Base-by-base conservation (phyloP, 2,888 invertebrate genomes). In the Penaeus monodon region DNA sequence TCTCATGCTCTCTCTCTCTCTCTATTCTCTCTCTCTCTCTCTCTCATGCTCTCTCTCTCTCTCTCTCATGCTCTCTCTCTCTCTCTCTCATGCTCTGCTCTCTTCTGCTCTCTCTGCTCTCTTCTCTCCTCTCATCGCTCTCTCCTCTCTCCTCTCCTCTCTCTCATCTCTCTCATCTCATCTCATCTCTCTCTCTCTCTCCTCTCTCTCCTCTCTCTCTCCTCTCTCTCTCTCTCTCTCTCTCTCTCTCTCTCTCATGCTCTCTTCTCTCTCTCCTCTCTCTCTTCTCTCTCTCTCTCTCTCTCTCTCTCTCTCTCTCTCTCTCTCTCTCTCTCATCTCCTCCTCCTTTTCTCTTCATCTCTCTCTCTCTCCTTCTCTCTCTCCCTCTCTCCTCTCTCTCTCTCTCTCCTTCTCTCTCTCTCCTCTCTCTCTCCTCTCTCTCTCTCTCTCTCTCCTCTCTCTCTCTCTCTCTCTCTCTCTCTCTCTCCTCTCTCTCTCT, bases 301-400 rank as follows among this genome's bases (percentile, higher is more conserved):
- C 74, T 74, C 6, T 22, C 29, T 33, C 74, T 12, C 14, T 38
- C 33, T 27, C 74, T 38, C 17, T 22, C 74, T 20, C 33, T 22
- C 22, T 29, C 27, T 22, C 29, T 33, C 33, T 14, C 14, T 22
- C 33, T n/a, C 74, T 74, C 38, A 33, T 33, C 10, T 2, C 14
- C 7, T n/a, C n/a, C 27, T 33, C 29, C 27, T 57, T 49, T 3
- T 57, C 77, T 77, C 77, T 57, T 27, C n/a, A n/a, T 77, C 57
- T 49, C 44, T 77, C 77, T 57, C 49, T 77, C 49, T 44, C 77
- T 22, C 77, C 49, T 57, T 44, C 24, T 44, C 22, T 77, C 77
- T n/a, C 24, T 77, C 57, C 57, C n/a, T 44, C 24, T 29, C 77
- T 57, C 6, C 22, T 12, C 77, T 49, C n/a, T 44, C 27, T 63